A percentile compares a stretch with the other conserved stretches of the same genome.
Conservation (phyloP, 2,113 vertebrate species). For the Manacus vitellinus region DNA sequence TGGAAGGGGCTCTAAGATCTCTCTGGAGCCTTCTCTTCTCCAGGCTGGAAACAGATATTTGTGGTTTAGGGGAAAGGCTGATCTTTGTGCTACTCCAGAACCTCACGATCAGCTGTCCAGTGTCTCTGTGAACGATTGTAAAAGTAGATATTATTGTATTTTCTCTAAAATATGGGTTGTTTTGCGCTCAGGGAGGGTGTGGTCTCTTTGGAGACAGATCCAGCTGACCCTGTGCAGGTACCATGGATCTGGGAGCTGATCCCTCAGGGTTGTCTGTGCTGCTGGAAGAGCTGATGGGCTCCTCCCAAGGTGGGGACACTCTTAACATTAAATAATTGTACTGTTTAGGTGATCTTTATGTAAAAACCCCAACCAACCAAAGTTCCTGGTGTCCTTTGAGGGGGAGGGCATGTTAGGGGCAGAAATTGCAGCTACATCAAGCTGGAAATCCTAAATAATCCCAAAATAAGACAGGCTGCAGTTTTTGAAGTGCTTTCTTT, state of each 20-base stretch:
- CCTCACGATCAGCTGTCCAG: rapidly evolving
- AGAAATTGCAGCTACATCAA: background rate
- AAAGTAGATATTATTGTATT: background rate
- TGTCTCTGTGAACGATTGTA: background rate
- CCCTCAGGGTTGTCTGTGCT: background rate
- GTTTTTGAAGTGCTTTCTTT: background rate
- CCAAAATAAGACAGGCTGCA: background rate
- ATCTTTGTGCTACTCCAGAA: background rate
- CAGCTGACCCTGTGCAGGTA: background rate
- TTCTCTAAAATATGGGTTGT: background rate
- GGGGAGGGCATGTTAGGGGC: background rate
- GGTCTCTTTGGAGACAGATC: background rate
- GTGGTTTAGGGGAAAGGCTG: background rate
- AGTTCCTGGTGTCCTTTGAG: background rate
- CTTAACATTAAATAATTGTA: background rate
- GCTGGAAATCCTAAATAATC: background rate
- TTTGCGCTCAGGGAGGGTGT: background rate
- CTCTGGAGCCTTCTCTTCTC: background rate
- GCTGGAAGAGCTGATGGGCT: background rate
- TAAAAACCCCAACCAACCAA: background rate
- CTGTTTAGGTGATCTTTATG: background rate
- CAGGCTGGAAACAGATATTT: background rate
- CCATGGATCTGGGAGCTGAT: background rate
- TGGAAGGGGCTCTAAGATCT: background rate
- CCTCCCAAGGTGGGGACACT: background rate